Base-by-base conservation (phyloP, 2,113 vertebrate species). In the Trichomycterus rosablanca region DNA sequence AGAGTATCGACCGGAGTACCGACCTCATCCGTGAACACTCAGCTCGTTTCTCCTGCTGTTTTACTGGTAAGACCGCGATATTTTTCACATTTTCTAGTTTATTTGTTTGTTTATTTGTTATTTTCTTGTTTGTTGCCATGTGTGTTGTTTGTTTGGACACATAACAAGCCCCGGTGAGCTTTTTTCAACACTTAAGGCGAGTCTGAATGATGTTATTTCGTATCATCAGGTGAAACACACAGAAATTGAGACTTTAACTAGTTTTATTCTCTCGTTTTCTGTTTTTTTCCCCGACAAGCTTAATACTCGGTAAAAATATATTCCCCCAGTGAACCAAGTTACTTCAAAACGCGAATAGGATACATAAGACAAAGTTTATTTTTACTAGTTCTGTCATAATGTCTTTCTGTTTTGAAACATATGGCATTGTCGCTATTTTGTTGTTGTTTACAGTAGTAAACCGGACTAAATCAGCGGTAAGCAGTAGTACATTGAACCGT, bases 1-100 rank as follows among this genome's bases (percentile, higher is more conserved):
- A 66, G 67, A 67, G 70, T 58, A 48, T 48, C 63, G 49, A 44
- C 46, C 28, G 28, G 35, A 67, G 55, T 57, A 16, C 35, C 2
- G 32, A 48, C 15, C 57, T 45, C 35, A 8, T 67, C 55, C 7
- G 9, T 20, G 9, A 11, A 11, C 34, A 40, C 37, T 15, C 37
- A n/a, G 37, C 37, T 40, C 37, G 12, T 5, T 40, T 40, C 37
- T 40, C 37, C 34, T 8, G 34, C 1, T 11, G 1, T 11, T 6
- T 35, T 35, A 35, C 34, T 11, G 12, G 37, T 40, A 40, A 40
- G 37, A n/a, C n/a, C 12, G 9, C 35, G n/a, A n/a, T n/a, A n/a
- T n/a, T 39, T 39, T 40, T 40, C 5, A n/a, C 14, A 5, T n/a
- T 2, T 12, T n/a, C 15, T 40, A 3, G 1, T 5, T 40, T n/a